These are phyloP conservation scores for Tribolium castaneum DNA, from an alignment of 1,140 invertebrate species.

Conservation along the genomic window DNA sequence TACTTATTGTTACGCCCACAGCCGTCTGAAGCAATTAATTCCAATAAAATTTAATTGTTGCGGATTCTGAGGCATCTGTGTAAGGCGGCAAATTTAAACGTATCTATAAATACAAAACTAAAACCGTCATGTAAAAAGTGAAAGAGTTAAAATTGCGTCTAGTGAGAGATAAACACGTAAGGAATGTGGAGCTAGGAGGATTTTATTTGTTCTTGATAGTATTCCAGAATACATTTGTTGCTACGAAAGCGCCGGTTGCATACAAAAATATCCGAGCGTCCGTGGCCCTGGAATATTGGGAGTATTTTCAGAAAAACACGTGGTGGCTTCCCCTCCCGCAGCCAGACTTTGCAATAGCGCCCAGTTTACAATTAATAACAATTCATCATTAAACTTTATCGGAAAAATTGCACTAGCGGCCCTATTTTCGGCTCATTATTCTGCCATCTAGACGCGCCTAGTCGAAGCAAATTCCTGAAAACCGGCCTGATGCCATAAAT, in stretches of 20 bases:
- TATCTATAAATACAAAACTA: slow-evolving; percentile 13
- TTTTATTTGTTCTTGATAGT: slow-evolving; percentile 27
- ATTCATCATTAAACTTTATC: not conserved
- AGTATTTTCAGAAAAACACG: slow-evolving; percentile 48
- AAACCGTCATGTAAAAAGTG: slow-evolving; percentile 10
- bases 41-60: too few species aligned
- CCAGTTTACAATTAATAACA: not conserved
- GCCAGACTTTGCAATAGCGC: not conserved
- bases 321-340: not conserved
- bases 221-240: slow-evolving; percentile 42
- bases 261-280: slow-evolving; percentile 46
- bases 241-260: slow-evolving; percentile 38
- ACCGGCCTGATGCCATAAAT: not conserved
- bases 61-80: too few species aligned
- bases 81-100: not conserved
- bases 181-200: not conserved
- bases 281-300: slow-evolving; percentile 48
- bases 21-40: too few species aligned
- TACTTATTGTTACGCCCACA: too few species aligned
- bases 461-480: not conserved
- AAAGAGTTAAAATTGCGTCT: slow-evolving; percentile 8
- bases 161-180: slow-evolving; percentile 16
- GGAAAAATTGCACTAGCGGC: too few species aligned
- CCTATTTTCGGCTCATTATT: not conserved
- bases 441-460: not conserved